Base-by-base conservation (phyloP, 2,888 invertebrate species). In the Dicranocentrus wangi region DNA sequence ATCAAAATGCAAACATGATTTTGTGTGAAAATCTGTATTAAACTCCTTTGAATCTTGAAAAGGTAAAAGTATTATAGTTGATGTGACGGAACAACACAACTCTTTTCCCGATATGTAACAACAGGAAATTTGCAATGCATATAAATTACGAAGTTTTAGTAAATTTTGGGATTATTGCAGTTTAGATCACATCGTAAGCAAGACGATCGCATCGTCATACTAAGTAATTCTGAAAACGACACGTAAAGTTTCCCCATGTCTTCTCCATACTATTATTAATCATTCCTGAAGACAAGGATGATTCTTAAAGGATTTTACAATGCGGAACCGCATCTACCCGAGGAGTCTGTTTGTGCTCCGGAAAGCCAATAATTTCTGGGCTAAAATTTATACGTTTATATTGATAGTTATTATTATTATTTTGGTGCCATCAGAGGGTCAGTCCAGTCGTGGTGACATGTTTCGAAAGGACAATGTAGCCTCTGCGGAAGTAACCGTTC, bases 261-360 rank as follows among this genome's bases (percentile, higher is more conserved):
- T n/a, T n/a, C n/a, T 39, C 39, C 5, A 8, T 39, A 13, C 39
- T 13, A 39, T 8, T 8, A 39, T 8, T 39, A 39, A 39, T 5
- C 5, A 13, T 39, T 39, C 39, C 5, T 39, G 39, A 42, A 58
- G 27, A 42, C 53, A 13, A 76, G 73, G 58, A 76, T 76, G 76
- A 47, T 28, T 68, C 23, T 17, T 42, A 68, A 60, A 13, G 58
- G 7, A 68, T 15, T 53, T 76, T 60, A 76, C 27, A 76, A 76
- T 76, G 76, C 68, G 43, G 68, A 60, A 28, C 58, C 43, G 21
- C 47, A 55, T 60, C 60, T 60, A n/a, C 68, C 15, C 68, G 27
- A 58, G 23, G 13, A 28, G n/a, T 10, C n/a, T 15, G 7, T 5
- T 10, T 10, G 47, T 47, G 3, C 47, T n/a, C n/a, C 47, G 47